Percentiles rank a stretch among this genome's conserved stretches.
Evolutionary conservation across 53 echinoderm and acorn worm species (phyloP).

Genomic region (Arbacia lixula): DNA sequence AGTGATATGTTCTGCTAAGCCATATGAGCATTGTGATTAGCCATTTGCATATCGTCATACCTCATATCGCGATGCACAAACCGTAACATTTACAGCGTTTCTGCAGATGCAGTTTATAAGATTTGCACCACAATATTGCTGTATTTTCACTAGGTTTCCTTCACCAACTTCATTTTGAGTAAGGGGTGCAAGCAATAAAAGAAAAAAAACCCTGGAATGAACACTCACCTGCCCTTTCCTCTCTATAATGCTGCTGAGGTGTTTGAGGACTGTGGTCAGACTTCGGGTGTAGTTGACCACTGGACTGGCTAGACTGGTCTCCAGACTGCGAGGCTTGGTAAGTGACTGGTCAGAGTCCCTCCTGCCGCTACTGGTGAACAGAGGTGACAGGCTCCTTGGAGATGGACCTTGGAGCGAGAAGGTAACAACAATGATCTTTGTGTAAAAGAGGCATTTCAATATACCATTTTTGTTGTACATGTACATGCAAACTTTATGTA

Average conservation of each 20-base stretch:
- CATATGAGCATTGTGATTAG: no score
- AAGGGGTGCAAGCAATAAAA: not conserved
- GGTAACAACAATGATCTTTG: not conserved
- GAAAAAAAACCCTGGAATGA: not conserved
- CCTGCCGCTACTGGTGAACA: not conserved
- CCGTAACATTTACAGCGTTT: no score
- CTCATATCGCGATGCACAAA: no score
- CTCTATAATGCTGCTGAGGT: constrained; percentile 84
- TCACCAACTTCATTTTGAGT: not conserved
- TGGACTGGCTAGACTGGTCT: not conserved
- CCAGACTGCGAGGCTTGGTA: not conserved
- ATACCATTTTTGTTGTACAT: not conserved
- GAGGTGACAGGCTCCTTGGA: constrained; percentile 37
- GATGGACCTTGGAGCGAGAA: not conserved
- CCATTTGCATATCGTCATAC: no score
- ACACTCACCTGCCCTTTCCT: constrained; percentile 78
- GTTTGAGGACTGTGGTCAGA: constrained; percentile 83
- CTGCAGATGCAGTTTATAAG: no score
- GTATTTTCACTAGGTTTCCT: no score
- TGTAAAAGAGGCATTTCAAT: not conserved
- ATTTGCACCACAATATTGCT: no score
- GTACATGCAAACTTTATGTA: not conserved
- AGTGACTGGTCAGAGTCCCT: constrained; percentile 28
- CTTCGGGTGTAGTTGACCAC: constrained; percentile 59
- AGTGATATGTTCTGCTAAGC: no score